Conservation (phyloP, 2,888 invertebrate genomes). For the Tortricodes alternella region DNA sequence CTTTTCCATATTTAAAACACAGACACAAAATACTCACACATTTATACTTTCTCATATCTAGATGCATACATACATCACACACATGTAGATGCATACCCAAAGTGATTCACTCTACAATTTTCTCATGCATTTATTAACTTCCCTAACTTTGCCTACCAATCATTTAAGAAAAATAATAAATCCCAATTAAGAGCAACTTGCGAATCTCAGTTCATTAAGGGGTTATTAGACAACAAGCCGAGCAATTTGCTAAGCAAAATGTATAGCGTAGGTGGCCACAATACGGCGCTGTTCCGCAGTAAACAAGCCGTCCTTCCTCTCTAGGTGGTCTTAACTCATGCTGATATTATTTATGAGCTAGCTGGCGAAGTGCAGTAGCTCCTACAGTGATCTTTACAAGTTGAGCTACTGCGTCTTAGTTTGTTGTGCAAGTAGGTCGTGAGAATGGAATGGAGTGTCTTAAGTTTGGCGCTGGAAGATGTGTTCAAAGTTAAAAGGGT, state of each 20-base stretch:
- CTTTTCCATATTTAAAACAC: no score
- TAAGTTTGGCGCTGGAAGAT: neutral
- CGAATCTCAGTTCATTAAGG: slow-evolving; percentile 71
- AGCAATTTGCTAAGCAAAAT: slow-evolving; percentile 81
- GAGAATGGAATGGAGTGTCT: slow-evolving; percentile 6
- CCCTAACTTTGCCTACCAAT: neutral
- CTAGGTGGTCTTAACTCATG: slow-evolving; percentile 80
- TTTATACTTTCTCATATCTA: no score
- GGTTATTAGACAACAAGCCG: slow-evolving; percentile 78
- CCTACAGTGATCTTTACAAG: slow-evolving; percentile 37
- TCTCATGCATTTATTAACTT: no score
- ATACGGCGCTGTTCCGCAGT: slow-evolving; percentile 67
- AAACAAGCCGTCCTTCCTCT: slow-evolving; percentile 74
- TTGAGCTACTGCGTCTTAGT: slow-evolving; percentile 20
- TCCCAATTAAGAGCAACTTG: slow-evolving; percentile 14
- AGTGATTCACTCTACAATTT: no score
- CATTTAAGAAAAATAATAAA: slow-evolving; percentile 19
- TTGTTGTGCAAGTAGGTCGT: slow-evolving; percentile 17
- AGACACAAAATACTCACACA: no score
- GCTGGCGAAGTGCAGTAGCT: slow-evolving; percentile 58
- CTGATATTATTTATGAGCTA: slow-evolving; percentile 77
- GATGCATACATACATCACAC: no score
- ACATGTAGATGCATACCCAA: no score
- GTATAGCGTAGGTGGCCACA: slow-evolving; percentile 77
- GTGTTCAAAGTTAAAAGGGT: neutral